Evolutionary conservation across 2,113 vertebrate genomes (phyloP), one percentile per base, ranked within the genome.

Genomic region (Motacilla tschutschensis): DNA sequence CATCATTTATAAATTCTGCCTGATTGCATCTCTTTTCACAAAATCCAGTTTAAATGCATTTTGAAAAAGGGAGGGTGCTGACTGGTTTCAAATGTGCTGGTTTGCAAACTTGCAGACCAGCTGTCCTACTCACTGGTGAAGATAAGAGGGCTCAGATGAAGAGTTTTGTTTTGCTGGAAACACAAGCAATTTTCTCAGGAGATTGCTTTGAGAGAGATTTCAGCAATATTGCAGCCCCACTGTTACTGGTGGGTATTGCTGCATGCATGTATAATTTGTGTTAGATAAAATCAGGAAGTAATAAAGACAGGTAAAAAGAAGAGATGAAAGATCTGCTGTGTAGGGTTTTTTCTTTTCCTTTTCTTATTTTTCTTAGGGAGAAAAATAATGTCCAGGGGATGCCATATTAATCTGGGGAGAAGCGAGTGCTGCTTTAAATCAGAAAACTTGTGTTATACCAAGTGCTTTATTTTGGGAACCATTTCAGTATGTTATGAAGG

Each of bases 401-500:
- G 44, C 58, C 88, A 76, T 58, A 50, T 83, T 87, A 79, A 71
- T 57, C 24, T 9, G 4, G 44, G 80, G 44, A 54, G 63, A 89
- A 92, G 43, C 0, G 1, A 89, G 48, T 53, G 58, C 75, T 89
- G 50, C 75, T 94, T 96, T 94, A 85, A 96, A 87, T 79, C 53
- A 87, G 83, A 89, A 93, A 95, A 92, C 81, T 91, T 86, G 28
- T 60, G 22, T 82, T 86, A 57, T 20, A 70, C 51, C 78, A 79
- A 71, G 24, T 83, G 72, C 91, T 96, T 96, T 95, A 70, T 67
- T 94, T 95, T 91, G 90, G 76, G 83, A 94, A 79, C 35, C 28
- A 31, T 92, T 95, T 95, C 91, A 78, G 81, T 94, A 79, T 88
- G 89, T 85, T 95, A 88, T 85, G 78, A 95, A 92, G 92, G 93